Conservation (phyloP, 2,113 vertebrate species). For the Urocolius indicus region DNA sequence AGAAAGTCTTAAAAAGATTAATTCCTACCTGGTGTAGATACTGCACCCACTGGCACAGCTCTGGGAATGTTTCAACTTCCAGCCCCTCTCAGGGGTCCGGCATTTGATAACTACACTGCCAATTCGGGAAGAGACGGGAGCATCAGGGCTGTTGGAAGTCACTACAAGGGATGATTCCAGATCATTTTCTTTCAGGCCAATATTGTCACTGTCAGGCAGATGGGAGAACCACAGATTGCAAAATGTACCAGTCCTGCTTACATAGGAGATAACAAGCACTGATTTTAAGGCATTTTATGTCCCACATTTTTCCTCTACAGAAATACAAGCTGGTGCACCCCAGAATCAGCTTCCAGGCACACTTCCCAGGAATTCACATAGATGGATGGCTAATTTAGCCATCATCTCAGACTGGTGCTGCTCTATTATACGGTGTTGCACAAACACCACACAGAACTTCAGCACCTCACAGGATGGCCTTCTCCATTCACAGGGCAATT, state of each 20-base stretch:
- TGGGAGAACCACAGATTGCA: not conserved
- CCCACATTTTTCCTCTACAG: not conserved
- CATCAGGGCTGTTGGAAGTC: accelerated
- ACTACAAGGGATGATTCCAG: not conserved
- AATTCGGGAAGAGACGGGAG: not conserved
- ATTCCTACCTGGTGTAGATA: not conserved
- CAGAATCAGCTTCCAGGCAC: not conserved
- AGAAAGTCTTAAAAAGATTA: not conserved
- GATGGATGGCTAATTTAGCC: not conserved
- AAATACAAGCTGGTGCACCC: not conserved
- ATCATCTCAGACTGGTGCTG: not conserved
- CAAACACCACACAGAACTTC: not conserved
- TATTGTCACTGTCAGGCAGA: not conserved
- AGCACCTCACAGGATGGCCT: not conserved
- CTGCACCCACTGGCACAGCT: not conserved
- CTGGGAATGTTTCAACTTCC: not conserved
- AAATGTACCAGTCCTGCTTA: not conserved
- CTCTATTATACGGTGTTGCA: not conserved
- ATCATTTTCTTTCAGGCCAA: not conserved
- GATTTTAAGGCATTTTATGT: not conserved
- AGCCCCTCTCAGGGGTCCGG: not conserved
- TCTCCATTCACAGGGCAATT: not conserved
- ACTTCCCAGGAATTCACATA: not conserved
- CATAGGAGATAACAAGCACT: not conserved
- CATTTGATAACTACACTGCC: not conserved